Conservation (phyloP, 2,888 invertebrate species). For the Agriotes lineatus region DNA sequence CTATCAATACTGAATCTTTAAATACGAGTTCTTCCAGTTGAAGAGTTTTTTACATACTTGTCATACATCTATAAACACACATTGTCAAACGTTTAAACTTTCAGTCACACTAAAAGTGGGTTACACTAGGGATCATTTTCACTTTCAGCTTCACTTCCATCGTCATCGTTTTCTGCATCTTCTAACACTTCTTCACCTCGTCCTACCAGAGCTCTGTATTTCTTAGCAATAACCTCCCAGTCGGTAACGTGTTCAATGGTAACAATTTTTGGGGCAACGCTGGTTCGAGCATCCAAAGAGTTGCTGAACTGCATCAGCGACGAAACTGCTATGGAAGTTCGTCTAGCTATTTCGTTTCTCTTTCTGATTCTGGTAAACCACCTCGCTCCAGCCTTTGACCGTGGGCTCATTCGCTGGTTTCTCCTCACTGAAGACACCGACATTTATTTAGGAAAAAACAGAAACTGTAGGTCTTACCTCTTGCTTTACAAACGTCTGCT, state of each 20-base stretch:
- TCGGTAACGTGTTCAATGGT: slow-evolving; percentile 91
- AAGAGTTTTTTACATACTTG: too few species aligned
- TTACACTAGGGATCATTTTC: too few species aligned
- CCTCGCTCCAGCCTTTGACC: slow-evolving; percentile 88
- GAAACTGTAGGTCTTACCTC: slow-evolving; percentile 58
- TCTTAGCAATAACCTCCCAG: slow-evolving; percentile 91
- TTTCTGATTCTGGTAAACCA: slow-evolving; percentile 90
- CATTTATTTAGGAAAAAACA: background rate
- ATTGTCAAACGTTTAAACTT: too few species aligned
- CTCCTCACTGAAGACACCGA: slow-evolving; percentile 55
- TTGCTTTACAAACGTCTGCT: slow-evolving; percentile 78
- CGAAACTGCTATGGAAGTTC: slow-evolving; percentile 82
- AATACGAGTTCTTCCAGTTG: too few species aligned
- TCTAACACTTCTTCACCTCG: background rate
- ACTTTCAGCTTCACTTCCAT: slow-evolving; percentile 59
- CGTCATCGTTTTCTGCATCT: slow-evolving; percentile 62
- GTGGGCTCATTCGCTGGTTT: slow-evolving; percentile 84
- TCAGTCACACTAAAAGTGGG: too few species aligned
- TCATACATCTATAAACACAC: too few species aligned
- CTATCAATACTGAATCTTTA: too few species aligned
- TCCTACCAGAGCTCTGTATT: slow-evolving; percentile 84
- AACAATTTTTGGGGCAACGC: slow-evolving; percentile 74
- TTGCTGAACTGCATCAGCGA: slow-evolving; percentile 87
- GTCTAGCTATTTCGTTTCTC: slow-evolving; percentile 80
- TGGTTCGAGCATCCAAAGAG: slow-evolving; percentile 86